Base-by-base conservation (phyloP, 2,888 invertebrate genomes). In the Platycheirus albimanus region DNA sequence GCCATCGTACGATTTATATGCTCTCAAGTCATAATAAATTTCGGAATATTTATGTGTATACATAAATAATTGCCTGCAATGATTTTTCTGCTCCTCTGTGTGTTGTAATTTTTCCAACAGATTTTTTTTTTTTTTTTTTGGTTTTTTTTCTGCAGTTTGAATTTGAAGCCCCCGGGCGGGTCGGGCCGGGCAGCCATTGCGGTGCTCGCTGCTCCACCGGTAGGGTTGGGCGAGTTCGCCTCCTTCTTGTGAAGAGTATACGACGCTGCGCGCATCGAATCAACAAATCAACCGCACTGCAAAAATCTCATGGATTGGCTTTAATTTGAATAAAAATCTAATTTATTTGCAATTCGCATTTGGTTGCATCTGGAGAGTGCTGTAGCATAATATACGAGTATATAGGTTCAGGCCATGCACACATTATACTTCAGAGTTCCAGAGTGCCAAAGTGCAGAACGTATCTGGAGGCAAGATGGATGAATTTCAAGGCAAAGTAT, bases 281-380 rank as follows among this genome's bases (percentile, higher is more conserved):
- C 49, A 64, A 69, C 77, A 83, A 83, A 83, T 83, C 77, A 83
- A 77, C 67, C 77, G 72, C 67, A 72, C 63, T 38, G 71, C 56
- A 77, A 71, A 38, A 83, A 83, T 83, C 76, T 83, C 77, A 20
- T 72, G 77, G 67, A 72, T 77, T 83, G 67, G 61, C 77, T 83
- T 72, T 71, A 80, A 80, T 80, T 80, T 83, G 81, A 83, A 83
- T 83, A 83, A 77, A 83, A 83, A 77, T 83, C 81, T 77, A 83
- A 77, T 83, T 83, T 83, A 77, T 83, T 77, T 72, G 77, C 77
- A 67, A 49, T 81, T 49, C 52, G 58, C 67, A 54, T 63, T 81
- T 36, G 64, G 51, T 76, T 81, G 54, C 81, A 72, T 81, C 81
- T 76, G 71, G 47, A 76, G 51, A 52, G 69, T 74, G 64, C 45